Percentiles rank a stretch among this genome's conserved stretches.
phyloP scores from a whole-genome alignment of 35 echinoderm and acorn worm genomes.

The Apostichopus californicus region DNA sequence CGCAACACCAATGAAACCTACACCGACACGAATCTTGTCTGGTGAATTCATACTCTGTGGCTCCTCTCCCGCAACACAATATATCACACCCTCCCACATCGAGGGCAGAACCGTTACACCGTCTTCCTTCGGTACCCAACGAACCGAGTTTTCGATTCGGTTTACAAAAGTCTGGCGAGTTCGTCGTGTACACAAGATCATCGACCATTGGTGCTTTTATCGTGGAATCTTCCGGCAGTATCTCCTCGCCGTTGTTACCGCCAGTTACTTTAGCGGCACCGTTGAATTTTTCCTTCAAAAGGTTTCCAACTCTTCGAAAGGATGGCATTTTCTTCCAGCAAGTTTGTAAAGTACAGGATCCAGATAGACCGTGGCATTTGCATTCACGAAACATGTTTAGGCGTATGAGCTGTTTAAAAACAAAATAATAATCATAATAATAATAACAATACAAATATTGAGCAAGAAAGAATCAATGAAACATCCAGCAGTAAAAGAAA shows the following conservation, averaged over 20 bases:
- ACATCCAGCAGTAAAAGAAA: too few relatives aligned
- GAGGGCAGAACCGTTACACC: conserved; percentile 84
- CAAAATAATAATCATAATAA: neutral
- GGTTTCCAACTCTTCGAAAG: conserved; percentile 83
- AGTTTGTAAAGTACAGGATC: conserved; percentile 90
- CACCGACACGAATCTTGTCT: conserved; percentile 76
- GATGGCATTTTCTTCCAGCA: conserved; percentile 97
- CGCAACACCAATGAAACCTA: conserved; percentile 98
- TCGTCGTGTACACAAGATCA: conserved; percentile 84
- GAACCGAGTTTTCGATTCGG: conserved; percentile 84
- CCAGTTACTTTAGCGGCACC: conserved; percentile 92
- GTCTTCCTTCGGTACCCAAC: conserved; percentile 74
- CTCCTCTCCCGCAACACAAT: conserved; percentile 86
- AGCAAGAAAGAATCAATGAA: too few relatives aligned
- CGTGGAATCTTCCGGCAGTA: conserved; percentile 74
- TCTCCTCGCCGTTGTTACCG: conserved; percentile 80
- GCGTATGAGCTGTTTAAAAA: conserved; percentile 63
- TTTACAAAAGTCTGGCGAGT: conserved; percentile 90
- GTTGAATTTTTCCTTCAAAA: conserved; percentile 85
- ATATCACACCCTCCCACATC: conserved; percentile 91
- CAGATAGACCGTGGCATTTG: conserved; percentile 92
- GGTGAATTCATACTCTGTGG: conserved; percentile 58
- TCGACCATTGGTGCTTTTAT: conserved; percentile 63
- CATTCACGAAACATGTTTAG: conserved; percentile 78
- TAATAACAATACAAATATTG: neutral